Evolutionary conservation across 1,140 invertebrate genomes (phyloP), one percentile per base, ranked within the genome.

Genomic region (Sesamia nonagrioides): DNA sequence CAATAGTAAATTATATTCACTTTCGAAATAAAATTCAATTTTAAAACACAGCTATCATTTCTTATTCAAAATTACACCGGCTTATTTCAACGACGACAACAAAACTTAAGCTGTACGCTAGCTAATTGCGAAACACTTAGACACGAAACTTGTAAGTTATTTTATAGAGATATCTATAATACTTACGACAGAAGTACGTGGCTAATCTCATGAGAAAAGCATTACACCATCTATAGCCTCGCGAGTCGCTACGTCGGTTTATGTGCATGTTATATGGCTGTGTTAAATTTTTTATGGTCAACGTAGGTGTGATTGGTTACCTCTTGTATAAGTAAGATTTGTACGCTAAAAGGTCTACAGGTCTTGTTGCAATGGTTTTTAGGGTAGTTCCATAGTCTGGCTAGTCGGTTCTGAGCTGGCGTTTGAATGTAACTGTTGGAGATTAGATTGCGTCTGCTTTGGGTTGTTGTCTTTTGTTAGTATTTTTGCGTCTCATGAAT

Each of bases 261-360:
- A 61, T 40, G 9, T 52, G 9, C n/a, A 11, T 42, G 42, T 48
- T 75, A 61, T 75, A 75, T 75, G 40, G 17, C 48, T 21, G 17
- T 77, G 75, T 77, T 77, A 77, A 84, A 79, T 74, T 27, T 72
- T 85, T 85, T 85, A 83, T 78, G 69, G 48, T 54, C 58, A 13
- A 54, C 42, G 75, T 77, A 69, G 75, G 75, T 56, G 75, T 77
- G 73, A 73, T 58, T 60, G 35, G 56, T 15, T 15, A 35, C 45
- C 45, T 33, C 11, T 33, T 60, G 56, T 60, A 60, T 60, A 60
- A 33, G 56, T 60, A 58, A 73, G 52, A 33, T 17, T 60, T 33
- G n/a, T 40, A 72, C 40, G 18, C 45, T 60, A 74, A 61, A 74
- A 60, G 18, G 54, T 3, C 17, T 69, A 33, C 21, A 37, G 73